Base-by-base conservation (phyloP, 2,797 vertebrate genomes). In the Leptoclinus maculatus region DNA sequence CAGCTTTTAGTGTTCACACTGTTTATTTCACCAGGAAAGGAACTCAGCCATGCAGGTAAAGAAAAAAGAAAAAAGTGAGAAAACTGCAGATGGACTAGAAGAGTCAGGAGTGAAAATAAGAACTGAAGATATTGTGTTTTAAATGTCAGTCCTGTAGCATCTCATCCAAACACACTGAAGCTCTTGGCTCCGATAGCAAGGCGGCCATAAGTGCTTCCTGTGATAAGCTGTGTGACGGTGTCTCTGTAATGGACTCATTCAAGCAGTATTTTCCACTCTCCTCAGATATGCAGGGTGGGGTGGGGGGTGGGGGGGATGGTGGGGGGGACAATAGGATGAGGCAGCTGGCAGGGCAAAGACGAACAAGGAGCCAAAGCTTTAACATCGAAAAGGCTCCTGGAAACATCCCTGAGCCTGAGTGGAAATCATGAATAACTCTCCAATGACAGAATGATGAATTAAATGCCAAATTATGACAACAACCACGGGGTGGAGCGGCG, bases 231-330 rank as follows among this genome's bases (percentile, higher is more conserved):
- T 29, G 69, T n/a, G 41, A 36, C 17, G 66, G 54, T 43, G 27
- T 68, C 47, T 59, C 66, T 70, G 47, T 79, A 63, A 87, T 70
- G 76, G 75, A 62, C 70, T 76, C 56, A 8, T 54, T 54, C 16
- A 29, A 45, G 66, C 58, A 74, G 54, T 51, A 68, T 75, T 90
- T 91, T 83, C 81, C 86, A 85, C 53, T 63, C 80, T 67, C 71
- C 74, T 78, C 34, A 79, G 89, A 92, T 92, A 85, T 92, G 66
- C 56, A 21, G 11, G 47, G 58, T 63, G 58, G 63, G 80, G 66
- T 9, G 38, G 2, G 38, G 5, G 38, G 39, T 39, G 19, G 47
- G 56, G 65, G 58, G 63, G 80, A 54, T 57, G 54, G 63, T 77
- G 45, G 49, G 56, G 54, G 60, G 54, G 66, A 76, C 72, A 66